These are phyloP conservation scores for Drosophila orosa DNA, from an alignment of 1,140 invertebrate species.

Conservation along the genomic window DNA sequence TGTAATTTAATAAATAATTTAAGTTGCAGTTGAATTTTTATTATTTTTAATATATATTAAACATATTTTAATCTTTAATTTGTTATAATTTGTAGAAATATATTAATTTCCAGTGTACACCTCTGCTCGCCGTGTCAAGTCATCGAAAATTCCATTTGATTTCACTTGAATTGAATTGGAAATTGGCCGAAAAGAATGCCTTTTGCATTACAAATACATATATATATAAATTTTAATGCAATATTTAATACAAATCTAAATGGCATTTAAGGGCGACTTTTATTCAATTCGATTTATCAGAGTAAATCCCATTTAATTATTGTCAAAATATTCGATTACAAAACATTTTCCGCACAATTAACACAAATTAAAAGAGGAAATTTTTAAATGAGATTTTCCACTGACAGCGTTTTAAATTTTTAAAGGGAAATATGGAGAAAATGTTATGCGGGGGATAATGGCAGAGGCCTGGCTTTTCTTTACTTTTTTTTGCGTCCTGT, in stretches of 20 bases:
- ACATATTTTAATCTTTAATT: too few species aligned
- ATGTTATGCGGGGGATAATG: neutral
- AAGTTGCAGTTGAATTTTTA: too few species aligned
- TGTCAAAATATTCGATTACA: slow-evolving; percentile 36
- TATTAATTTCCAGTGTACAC: slow-evolving; percentile 6
- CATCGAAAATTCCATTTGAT: slow-evolving; percentile 52
- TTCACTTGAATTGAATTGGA: slow-evolving; percentile 29
- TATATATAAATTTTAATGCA: slow-evolving; percentile 1
- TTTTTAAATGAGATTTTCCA: slow-evolving; percentile 25
- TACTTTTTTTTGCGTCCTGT: slow-evolving; percentile 24
- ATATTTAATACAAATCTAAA: slow-evolving; percentile 22
- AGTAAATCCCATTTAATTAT: slow-evolving; percentile 31
- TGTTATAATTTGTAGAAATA: too few species aligned
- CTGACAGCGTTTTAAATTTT: slow-evolving; percentile 23
- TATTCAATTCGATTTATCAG: slow-evolving; percentile 21
- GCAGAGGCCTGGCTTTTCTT: slow-evolving; percentile 68
- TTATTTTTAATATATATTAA: too few species aligned
- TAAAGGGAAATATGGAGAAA: neutral
- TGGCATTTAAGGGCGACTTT: slow-evolving; percentile 17
- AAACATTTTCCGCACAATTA: slow-evolving; percentile 37
- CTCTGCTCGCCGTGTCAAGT: slow-evolving; percentile 25
- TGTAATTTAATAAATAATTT: too few species aligned
- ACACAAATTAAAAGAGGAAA: slow-evolving; percentile 27
- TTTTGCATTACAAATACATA: neutral
- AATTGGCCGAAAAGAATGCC: slow-evolving; percentile 21